Evolutionary conservation across 2,888 invertebrate genomes (phyloP), one percentile per base, ranked within the genome.

Genomic region (Pristionchus maxplancki): DNA sequence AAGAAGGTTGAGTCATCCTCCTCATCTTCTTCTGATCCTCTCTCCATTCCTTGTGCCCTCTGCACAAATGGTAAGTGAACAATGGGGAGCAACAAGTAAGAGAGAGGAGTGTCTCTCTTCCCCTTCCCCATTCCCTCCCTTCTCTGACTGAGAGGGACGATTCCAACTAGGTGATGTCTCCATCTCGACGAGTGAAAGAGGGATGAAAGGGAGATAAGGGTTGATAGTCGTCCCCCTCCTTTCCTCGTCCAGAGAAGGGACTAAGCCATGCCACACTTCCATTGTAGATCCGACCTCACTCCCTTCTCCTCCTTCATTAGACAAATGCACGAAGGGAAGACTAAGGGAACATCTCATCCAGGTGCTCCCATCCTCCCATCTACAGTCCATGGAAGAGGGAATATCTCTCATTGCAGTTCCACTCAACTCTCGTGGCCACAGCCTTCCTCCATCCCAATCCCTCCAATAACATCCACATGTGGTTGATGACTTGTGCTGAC

Each of bases 361-460:
- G 67, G 86, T 67, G 31, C 13, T 67, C 64, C 48, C 58, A 84
- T 44, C 44, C 40, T 50, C 62, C 62, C 11, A 8, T 48, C 74
- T 50, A 87, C 50, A 44, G 31, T 85, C 31, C 40, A 15, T 34
- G 58, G 17, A 11, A 58, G 58, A 58, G 11, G 44, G 44, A 44
- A 58, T 58, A 24, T 20, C 31, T 44, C 78, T 44, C 78, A 50
- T 67, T 85, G 28, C 67, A 86, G 86, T 64, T 48, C 28, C 86
- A 86, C n/a, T 86, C 86, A n/a, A 67, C 64, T 28, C 31, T 67
- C 40, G 86, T 86, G 3, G 64, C 86, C 1, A 40, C 44, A 86
- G 86, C 86, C 64, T 86, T 86, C 58, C 86, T 86, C 31, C 86
- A 86, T 86, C 86, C 86, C 8, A 86, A 67, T 86, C 86, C 67